These are phyloP conservation scores for Ammospiza maritima DNA, from an alignment of 2,797 vertebrate genomes.

Conservation along the genomic window DNA sequence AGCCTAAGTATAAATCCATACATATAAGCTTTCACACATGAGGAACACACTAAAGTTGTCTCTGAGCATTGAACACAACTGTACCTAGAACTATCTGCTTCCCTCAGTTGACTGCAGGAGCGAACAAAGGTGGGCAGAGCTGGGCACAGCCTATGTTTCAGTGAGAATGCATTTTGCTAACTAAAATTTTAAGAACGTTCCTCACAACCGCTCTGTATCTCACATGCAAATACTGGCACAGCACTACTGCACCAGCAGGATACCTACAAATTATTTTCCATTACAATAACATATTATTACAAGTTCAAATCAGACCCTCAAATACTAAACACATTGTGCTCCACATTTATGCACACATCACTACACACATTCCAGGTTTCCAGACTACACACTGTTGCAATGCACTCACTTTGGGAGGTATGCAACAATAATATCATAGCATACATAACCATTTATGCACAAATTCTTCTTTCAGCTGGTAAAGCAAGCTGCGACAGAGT, in stretches of 20 bases:
- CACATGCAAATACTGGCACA: not conserved
- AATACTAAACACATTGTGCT: not conserved
- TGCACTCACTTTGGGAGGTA: not conserved
- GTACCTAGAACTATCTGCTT: not conserved
- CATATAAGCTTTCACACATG: not conserved
- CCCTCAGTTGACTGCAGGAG: not conserved
- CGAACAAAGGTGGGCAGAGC: not conserved
- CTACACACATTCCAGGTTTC: not conserved
- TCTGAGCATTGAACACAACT: not conserved
- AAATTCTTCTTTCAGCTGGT: not conserved
- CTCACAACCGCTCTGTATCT: not conserved
- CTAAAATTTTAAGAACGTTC: not conserved
- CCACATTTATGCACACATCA: rapidly evolving
- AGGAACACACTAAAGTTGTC: not conserved
- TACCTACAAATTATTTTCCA: not conserved
- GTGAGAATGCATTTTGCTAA: not conserved
- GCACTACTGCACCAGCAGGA: not conserved
- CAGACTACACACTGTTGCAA: not conserved
- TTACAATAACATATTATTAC: not conserved
- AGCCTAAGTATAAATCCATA: not conserved
- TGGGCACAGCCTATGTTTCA: not conserved
- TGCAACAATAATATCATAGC: not conserved
- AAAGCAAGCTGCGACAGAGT: not conserved
- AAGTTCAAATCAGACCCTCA: not conserved
- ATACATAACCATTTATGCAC: not conserved